These are phyloP conservation scores for Arenaria interpres DNA, from an alignment of 2,113 vertebrate genomes.

Conservation along the genomic window DNA sequence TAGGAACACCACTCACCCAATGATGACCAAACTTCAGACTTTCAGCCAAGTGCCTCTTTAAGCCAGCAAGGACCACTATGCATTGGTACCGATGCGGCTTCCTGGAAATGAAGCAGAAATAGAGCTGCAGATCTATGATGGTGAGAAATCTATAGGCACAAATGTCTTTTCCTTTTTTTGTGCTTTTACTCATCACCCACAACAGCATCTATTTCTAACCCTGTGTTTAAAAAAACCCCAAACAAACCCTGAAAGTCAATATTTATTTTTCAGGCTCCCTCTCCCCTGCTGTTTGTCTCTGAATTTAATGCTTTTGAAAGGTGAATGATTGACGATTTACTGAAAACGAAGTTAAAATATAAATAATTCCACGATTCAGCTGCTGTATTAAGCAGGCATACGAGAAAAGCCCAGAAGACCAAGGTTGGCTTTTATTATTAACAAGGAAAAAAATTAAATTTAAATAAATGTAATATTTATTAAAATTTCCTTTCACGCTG, in stretches of 20 bases:
- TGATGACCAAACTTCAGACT: not conserved
- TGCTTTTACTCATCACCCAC: not conserved
- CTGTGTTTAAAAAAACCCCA: constrained; percentile 17
- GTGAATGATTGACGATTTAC: constrained; percentile 59
- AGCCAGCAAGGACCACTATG: not conserved
- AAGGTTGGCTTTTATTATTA: constrained; percentile 72
- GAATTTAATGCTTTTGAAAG: constrained; percentile 61
- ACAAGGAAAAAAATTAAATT: constrained; percentile 72
- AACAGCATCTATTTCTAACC: constrained; percentile 1
- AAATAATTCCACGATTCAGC: constrained; percentile 44
- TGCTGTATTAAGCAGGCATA: constrained; percentile 49
- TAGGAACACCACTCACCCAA: not conserved
- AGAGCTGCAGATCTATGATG: not conserved
- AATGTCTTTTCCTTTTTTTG: not conserved
- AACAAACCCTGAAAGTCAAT: constrained; percentile 56
- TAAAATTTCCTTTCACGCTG: constrained; percentile 72
- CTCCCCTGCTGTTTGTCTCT: constrained; percentile 15
- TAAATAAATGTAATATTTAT: constrained; percentile 76
- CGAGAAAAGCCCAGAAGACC: constrained; percentile 60
- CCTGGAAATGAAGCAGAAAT: not conserved
- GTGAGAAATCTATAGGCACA: not conserved
- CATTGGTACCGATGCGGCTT: not conserved
- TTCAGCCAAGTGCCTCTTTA: not conserved
- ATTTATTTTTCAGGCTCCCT: constrained; percentile 47
- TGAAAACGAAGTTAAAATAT: constrained; percentile 59